phyloP scores from a whole-genome alignment of 2,797 vertebrate species.

The Betta splendens region DNA sequence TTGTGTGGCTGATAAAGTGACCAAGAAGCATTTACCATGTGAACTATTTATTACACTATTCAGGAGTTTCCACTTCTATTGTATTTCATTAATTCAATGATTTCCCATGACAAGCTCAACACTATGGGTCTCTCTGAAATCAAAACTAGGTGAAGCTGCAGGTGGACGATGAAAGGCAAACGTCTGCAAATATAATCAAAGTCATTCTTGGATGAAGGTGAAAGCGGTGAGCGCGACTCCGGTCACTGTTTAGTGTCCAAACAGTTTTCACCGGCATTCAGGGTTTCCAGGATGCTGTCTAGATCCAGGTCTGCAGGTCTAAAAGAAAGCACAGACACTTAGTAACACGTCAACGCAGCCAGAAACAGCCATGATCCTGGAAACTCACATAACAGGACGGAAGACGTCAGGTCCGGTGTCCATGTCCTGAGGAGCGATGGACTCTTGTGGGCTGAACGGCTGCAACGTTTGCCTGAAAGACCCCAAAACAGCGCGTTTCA shows the following conservation, averaged over 20 bases:
- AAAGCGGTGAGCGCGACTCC: constrained; percentile 5
- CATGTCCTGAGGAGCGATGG: constrained; percentile 30
- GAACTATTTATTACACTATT: too few relatives aligned
- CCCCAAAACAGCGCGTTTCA: too few relatives aligned
- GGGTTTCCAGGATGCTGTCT: constrained; percentile 15
- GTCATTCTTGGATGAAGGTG: not conserved
- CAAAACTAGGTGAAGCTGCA: constrained; percentile 8
- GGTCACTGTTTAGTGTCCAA: not conserved
- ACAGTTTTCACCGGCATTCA: not conserved
- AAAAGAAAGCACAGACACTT: constrained; percentile 18
- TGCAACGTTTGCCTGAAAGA: constrained; percentile 50
- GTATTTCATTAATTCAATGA: constrained; percentile 8
- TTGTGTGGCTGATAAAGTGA: too few relatives aligned
- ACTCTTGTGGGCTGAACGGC: constrained; percentile 18
- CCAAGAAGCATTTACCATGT: too few relatives aligned
- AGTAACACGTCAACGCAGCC: not conserved
- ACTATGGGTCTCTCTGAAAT: constrained; percentile 14
- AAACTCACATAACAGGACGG: constrained; percentile 45
- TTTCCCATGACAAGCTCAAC: constrained; percentile 1
- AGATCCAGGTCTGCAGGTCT: constrained; percentile 60
- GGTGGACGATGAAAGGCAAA: constrained; percentile 7
- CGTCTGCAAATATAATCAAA: not conserved
- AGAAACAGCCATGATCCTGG: not conserved
- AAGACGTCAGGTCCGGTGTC: constrained; percentile 17
- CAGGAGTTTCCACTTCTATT: constrained; percentile 2